phyloP scores from a whole-genome alignment of 2,888 invertebrate species.

The Petrolisthes manimaculis region DNA sequence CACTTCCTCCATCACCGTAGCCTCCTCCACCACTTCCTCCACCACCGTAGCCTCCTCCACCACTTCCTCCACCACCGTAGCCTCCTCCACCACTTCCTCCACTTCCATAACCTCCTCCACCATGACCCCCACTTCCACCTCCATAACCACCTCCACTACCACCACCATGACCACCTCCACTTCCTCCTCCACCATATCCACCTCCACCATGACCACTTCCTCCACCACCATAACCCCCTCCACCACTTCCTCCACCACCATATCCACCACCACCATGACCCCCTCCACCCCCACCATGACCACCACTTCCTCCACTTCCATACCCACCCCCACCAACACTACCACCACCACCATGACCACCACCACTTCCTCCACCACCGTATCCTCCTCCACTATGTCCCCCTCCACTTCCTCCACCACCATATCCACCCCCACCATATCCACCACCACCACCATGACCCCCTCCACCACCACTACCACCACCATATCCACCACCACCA shows the following conservation, averaged over 20 bases:
- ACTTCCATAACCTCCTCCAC: background rate
- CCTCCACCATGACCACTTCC: slow-evolving; percentile 48
- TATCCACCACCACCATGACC: slow-evolving; percentile 37
- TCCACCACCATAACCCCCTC: slow-evolving; percentile 68
- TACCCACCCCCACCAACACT: background rate
- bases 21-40: background rate
- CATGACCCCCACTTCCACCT: slow-evolving; percentile 19
- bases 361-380: background rate
- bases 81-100: background rate
- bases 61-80: background rate
- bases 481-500: slow-evolving; percentile 10
- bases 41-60: background rate
- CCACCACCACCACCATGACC: background rate
- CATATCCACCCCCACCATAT: background rate
- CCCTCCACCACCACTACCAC: slow-evolving; percentile 11
- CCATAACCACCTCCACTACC: background rate
- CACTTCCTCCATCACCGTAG: background rate
- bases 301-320: background rate
- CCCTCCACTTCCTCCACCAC: slow-evolving; percentile 5
- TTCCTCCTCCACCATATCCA: slow-evolving; percentile 1
- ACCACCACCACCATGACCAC: background rate
- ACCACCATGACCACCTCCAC: background rate
- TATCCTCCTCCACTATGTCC: background rate
- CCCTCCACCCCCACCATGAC: background rate
- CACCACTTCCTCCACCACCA: slow-evolving; percentile 68